These are phyloP conservation scores for Eupeodes latifasciatus DNA, from an alignment of 2,888 invertebrate species.

Conservation along the genomic window DNA sequence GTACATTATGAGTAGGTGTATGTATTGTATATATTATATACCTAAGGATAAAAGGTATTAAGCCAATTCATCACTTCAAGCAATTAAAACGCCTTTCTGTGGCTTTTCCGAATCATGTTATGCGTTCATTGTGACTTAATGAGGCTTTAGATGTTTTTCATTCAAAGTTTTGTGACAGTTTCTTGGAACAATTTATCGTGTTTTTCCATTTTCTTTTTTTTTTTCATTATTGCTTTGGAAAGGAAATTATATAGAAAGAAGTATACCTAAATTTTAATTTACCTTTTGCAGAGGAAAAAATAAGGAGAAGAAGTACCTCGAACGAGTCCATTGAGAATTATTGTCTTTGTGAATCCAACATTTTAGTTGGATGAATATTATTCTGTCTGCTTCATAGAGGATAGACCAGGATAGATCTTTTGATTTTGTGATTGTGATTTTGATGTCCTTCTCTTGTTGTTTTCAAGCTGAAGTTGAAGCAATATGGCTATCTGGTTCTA, in stretches of 20 bases:
- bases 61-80: conserved; percentile 22
- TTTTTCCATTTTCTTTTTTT: neutral
- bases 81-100: neutral
- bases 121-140: conserved; percentile 27
- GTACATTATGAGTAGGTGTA: too few relatives aligned
- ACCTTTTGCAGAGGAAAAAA: neutral
- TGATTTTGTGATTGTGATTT: neutral
- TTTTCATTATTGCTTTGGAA: conserved; percentile 28
- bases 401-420: neutral
- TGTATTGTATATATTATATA: too few relatives aligned
- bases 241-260: conserved; percentile 4
- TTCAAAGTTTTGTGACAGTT: conserved; percentile 8
- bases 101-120: neutral
- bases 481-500: conserved; percentile 48
- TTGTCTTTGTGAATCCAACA: conserved; percentile 14
- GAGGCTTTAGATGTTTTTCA: neutral
- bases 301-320: neutral
- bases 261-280: conserved; percentile 41
- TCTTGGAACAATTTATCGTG: conserved; percentile 1
- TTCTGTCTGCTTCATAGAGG: neutral
- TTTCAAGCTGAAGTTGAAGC: neutral
- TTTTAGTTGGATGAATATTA: neutral
- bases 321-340: conserved; percentile 51
- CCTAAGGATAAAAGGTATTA: neutral
- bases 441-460: conserved; percentile 21